phyloP scores from a whole-genome alignment of 64 coral and sea anemone genomes.

The Cladopsammia gracilis region DNA sequence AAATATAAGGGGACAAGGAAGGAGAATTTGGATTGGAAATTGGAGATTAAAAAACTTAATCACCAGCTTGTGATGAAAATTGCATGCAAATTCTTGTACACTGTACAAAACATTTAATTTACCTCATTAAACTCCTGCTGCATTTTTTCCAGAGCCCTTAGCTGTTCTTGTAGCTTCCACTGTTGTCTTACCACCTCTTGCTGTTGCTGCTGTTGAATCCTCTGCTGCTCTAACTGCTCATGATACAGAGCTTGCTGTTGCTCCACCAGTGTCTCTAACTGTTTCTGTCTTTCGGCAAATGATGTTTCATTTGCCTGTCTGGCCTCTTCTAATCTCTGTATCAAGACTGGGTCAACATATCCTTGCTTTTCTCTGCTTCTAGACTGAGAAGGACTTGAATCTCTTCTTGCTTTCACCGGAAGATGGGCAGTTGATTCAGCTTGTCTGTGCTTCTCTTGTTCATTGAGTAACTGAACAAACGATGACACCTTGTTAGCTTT shows the following conservation, averaged over 20 bases:
- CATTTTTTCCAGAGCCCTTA: constrained; percentile 50
- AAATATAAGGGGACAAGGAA: too few species aligned
- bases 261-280: constrained; percentile 58
- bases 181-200: constrained; percentile 67
- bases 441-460: constrained; percentile 44
- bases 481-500: constrained; percentile 32
- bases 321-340: not conserved
- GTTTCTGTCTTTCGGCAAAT: constrained; percentile 43
- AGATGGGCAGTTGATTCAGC: not conserved
- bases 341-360: not conserved
- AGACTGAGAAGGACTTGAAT: not conserved
- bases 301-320: constrained; percentile 30
- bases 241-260: constrained; percentile 72
- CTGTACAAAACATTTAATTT: not conserved
- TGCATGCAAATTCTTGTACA: not conserved
- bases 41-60: too few species aligned
- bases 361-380: not conserved
- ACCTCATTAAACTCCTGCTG: constrained; percentile 53
- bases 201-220: constrained; percentile 74
- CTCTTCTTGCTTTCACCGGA: not conserved
- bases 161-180: constrained; percentile 74
- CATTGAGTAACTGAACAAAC: constrained; percentile 44
- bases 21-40: too few species aligned
- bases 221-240: constrained; percentile 64
- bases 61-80: too few species aligned